Evolutionary conservation across 2,888 invertebrate species (phyloP).

Genomic region (Melitaea athalia): DNA sequence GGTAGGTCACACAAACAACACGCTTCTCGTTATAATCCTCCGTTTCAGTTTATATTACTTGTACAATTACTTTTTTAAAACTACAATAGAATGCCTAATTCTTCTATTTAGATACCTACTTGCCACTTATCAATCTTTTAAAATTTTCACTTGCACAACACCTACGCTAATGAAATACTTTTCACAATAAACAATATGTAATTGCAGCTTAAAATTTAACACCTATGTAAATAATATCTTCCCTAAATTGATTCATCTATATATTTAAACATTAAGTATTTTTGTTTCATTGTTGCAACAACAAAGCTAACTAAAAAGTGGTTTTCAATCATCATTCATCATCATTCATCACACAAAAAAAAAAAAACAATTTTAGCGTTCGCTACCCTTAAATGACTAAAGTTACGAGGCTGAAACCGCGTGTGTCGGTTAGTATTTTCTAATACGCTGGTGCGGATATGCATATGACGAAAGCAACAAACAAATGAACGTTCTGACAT

Average conservation of each 20-base stretch:
- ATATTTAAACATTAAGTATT: too few relatives aligned
- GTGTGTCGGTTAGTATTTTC: background rate
- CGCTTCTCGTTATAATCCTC: slow-evolving; percentile 52
- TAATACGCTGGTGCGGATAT: slow-evolving; percentile 1
- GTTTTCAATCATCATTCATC: too few relatives aligned
- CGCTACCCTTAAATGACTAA: too few relatives aligned
- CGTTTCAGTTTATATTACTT: slow-evolving; percentile 1
- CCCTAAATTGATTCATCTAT: background rate
- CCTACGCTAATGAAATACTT: slow-evolving; percentile 1
- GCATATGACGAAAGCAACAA: slow-evolving; percentile 3
- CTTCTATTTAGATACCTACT: background rate
- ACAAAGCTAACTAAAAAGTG: too few relatives aligned
- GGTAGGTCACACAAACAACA: slow-evolving; percentile 76
- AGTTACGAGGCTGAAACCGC: background rate
- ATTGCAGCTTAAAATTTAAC: background rate
- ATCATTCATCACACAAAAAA: too few relatives aligned
- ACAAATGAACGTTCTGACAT: slow-evolving; percentile 7
- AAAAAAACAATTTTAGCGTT: too few relatives aligned
- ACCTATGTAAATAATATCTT: background rate
- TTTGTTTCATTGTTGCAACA: too few relatives aligned
- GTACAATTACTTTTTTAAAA: background rate
- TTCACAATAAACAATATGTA: background rate
- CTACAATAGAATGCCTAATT: background rate
- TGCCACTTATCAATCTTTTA: background rate
- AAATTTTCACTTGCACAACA: slow-evolving; percentile 8